phyloP scores from a whole-genome alignment of 2,888 invertebrate species.

The Macaria liturata region DNA sequence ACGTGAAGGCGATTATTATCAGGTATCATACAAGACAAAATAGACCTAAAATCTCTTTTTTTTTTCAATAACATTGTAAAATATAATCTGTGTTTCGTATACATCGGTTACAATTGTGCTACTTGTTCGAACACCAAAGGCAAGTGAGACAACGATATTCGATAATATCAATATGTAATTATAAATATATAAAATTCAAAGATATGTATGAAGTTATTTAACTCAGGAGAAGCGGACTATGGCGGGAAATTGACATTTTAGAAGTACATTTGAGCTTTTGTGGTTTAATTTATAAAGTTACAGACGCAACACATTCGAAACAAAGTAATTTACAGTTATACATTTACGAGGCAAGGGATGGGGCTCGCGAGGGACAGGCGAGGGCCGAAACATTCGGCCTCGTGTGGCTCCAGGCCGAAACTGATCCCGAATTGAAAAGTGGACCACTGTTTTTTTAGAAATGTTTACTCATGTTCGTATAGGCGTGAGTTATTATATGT shows the following conservation, averaged over 20 bases:
- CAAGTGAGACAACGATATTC: constrained; percentile 72
- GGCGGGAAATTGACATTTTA: constrained; percentile 74
- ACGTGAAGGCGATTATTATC: constrained; percentile 69
- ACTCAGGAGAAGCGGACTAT: constrained; percentile 61
- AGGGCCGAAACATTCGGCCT: constrained; percentile 5
- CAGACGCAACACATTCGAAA: constrained; percentile 59
- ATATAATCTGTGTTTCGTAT: constrained; percentile 79
- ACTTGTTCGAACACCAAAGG: constrained; percentile 80
- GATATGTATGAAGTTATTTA: constrained; percentile 77
- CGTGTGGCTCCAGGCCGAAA: too few species aligned
- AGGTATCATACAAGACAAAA: constrained; percentile 69
- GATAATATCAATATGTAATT: constrained; percentile 53
- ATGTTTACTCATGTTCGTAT: too few species aligned
- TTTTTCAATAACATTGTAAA: constrained; percentile 76
- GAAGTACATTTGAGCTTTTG: constrained; percentile 71
- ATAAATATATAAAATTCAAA: constrained; percentile 73
- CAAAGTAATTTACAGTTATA: constrained; percentile 47
- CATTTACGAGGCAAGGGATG: constrained; percentile 30
- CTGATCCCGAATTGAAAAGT: too few species aligned
- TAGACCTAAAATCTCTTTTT: constrained; percentile 80
- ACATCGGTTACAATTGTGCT: constrained; percentile 83
- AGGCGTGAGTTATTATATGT: too few species aligned
- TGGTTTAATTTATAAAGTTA: constrained; percentile 57
- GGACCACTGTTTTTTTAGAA: too few species aligned
- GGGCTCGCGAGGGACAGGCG: constrained; percentile 27